Conservation (phyloP, 2,113 vertebrate genomes). For the Fregetta grallaria region DNA sequence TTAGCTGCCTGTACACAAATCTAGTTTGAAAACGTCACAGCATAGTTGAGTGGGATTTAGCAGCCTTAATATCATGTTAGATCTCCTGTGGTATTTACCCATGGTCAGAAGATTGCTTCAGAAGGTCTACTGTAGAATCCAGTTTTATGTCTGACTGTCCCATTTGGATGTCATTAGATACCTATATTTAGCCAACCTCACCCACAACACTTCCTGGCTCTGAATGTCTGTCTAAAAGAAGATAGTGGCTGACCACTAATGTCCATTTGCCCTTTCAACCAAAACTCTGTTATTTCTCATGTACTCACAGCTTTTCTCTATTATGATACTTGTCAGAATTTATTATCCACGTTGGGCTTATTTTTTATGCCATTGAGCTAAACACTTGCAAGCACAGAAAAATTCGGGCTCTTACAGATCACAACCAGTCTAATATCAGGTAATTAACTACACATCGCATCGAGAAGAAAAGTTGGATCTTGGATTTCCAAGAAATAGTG, state of each 20-base stretch:
- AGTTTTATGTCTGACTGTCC: not conserved
- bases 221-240: not conserved
- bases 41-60: not conserved
- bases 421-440: not conserved
- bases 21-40: not conserved
- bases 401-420: not conserved
- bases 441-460: not conserved
- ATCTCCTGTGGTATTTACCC: not conserved
- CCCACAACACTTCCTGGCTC: not conserved
- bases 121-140: not conserved
- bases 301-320: not conserved
- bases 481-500: not conserved
- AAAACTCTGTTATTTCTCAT: not conserved
- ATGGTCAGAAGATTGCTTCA: not conserved
- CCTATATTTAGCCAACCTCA: not conserved
- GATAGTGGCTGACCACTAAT: not conserved
- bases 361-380: not conserved
- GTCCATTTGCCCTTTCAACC: not conserved
- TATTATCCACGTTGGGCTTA: not conserved
- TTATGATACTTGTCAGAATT: not conserved
- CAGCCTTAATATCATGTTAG: not conserved
- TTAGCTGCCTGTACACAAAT: not conserved
- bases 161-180: not conserved
- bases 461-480: fast-evolving
- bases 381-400: not conserved